These are phyloP conservation scores for Sitobion miscanthi DNA, from an alignment of 1,140 invertebrate genomes.

Conservation along the genomic window DNA sequence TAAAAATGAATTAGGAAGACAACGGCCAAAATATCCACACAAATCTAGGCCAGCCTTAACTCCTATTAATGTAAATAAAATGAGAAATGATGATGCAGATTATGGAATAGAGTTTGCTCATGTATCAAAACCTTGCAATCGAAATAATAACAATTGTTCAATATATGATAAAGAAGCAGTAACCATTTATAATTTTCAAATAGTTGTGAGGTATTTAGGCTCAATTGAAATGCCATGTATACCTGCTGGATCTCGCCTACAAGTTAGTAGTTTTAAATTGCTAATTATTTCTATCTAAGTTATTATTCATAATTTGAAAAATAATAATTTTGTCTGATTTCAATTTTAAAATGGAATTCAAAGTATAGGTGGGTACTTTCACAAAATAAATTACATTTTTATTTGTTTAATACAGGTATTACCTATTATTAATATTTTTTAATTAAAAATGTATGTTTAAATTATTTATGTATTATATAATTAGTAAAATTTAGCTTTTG, in stretches of 20 bases:
- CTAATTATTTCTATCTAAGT: not conserved
- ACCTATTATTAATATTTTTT: too few relatives aligned
- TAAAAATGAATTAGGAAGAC: slow-evolving; percentile 64
- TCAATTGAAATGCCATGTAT: slow-evolving; percentile 94
- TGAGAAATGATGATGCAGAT: slow-evolving; percentile 20
- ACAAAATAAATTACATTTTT: too few relatives aligned
- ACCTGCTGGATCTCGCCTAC: slow-evolving; percentile 76
- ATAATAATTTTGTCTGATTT: not conserved
- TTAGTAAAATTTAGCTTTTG: too few relatives aligned
- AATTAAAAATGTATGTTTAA: too few relatives aligned
- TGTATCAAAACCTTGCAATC: not conserved
- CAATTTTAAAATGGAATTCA: not conserved
- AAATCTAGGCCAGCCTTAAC: slow-evolving; percentile 60
- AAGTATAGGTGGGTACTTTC: not conserved
- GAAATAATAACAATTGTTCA: slow-evolving; percentile 25
- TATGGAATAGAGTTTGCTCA: not conserved
- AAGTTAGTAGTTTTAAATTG: slow-evolving; percentile 62
- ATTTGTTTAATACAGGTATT: too few relatives aligned
- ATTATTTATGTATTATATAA: too few relatives aligned
- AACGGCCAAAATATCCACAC: slow-evolving; percentile 73
- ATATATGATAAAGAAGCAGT: slow-evolving; percentile 60
- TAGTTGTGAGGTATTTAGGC: slow-evolving; percentile 91
- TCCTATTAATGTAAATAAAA: slow-evolving; percentile 53
- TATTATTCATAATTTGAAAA: not conserved
- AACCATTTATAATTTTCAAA: slow-evolving; percentile 67